These are phyloP conservation scores for Semaprochilodus insignis DNA, from an alignment of 2,797 vertebrate species.

Conservation along the genomic window DNA sequence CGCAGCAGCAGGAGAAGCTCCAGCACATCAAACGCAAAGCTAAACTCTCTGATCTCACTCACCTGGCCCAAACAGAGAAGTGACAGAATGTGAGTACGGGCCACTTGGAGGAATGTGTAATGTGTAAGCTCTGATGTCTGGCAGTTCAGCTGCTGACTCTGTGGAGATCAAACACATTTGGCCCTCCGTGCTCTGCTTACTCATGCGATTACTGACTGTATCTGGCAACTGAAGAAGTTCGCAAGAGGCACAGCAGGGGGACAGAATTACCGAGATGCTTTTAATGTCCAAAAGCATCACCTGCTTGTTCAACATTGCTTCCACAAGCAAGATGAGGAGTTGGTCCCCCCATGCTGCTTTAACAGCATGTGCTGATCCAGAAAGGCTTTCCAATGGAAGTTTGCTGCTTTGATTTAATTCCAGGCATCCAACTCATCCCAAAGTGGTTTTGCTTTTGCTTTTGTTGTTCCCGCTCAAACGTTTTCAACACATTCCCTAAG, in stretches of 20 bases:
- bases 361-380: too few species aligned
- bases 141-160: constrained; percentile 11
- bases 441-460: background rate
- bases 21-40: constrained; percentile 46
- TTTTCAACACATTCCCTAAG: too few species aligned
- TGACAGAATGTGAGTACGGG: constrained; percentile 7
- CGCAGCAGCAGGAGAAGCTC: background rate
- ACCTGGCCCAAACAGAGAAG: constrained; percentile 29
- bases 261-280: background rate
- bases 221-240: constrained; percentile 1
- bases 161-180: constrained; percentile 25
- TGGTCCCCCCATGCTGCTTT: too few species aligned
- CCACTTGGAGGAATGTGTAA: constrained; percentile 33
- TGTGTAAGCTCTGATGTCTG: constrained; percentile 32
- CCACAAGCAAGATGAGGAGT: too few species aligned
- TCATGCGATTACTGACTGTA: constrained; percentile 20
- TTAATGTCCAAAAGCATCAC: too few species aligned
- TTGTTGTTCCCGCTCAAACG: background rate
- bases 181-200: background rate
- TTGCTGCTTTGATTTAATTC: background rate
- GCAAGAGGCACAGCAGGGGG: background rate
- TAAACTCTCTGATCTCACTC: constrained; percentile 49
- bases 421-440: background rate
- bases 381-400: background rate
- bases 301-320: too few species aligned